Conservation (phyloP, 2,888 invertebrate species). For the Chrysolina haemoptera region DNA sequence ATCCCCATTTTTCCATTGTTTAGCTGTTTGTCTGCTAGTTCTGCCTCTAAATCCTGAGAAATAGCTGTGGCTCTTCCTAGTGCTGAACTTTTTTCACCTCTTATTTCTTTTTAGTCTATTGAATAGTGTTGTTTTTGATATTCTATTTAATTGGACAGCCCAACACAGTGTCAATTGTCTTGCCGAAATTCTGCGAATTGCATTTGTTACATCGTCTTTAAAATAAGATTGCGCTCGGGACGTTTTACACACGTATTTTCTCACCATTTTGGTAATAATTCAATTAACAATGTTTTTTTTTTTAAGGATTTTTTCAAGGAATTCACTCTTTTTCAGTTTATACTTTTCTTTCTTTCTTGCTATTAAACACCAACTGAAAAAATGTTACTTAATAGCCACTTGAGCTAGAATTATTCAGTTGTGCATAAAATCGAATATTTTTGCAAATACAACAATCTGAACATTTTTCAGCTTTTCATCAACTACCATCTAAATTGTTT, state of each 20-base stretch:
- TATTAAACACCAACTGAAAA: not conserved
- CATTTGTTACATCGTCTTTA: not conserved
- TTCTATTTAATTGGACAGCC: conserved; percentile 1
- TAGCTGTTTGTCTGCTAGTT: not conserved
- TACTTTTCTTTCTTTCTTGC: not conserved
- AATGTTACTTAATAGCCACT: not conserved
- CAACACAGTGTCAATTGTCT: not conserved
- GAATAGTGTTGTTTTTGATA: conserved; percentile 12
- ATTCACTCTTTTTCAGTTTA: not conserved
- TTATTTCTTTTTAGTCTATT: conserved; percentile 8
- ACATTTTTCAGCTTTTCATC: not conserved
- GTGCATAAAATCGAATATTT: not conserved
- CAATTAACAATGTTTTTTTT: not conserved
- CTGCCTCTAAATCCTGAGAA: conserved; percentile 3
- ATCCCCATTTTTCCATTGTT: conserved; percentile 51
- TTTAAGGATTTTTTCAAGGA: not conserved
- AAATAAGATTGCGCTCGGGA: not conserved
- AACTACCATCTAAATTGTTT: not conserved
- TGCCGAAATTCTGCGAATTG: not conserved
- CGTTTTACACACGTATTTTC: not conserved
- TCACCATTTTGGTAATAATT: conserved; percentile 2
- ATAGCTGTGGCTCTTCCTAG: conserved; percentile 21
- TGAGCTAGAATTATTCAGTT: not conserved
- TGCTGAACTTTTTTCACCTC: conserved; percentile 16
- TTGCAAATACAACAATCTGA: not conserved